Base-by-base conservation (phyloP, 2,888 invertebrate genomes). In the Stictocephala bisonia region DNA sequence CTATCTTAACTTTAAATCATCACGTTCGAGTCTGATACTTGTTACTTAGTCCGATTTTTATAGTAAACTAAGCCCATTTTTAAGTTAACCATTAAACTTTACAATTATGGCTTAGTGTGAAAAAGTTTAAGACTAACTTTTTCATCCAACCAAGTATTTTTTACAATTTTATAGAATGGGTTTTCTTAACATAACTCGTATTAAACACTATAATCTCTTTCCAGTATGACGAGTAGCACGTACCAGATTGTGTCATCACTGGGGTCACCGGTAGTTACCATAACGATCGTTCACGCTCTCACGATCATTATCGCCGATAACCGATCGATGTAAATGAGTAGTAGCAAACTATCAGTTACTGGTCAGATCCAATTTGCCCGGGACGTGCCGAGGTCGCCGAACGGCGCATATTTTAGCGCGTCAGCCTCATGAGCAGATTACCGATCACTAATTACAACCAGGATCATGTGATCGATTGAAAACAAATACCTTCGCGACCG, bases 281-380 rank as follows among this genome's bases (percentile, higher is more conserved):
- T 24, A 51, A 56, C 56, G 29, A 56, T 29, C 15, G 18, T 18
- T 35, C 35, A 22, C 35, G 35, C 60, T 60, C 60, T 60, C 60
- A 60, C 60, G 60, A 11, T 40, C 60, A 60, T 60, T 60, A 60
- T 60, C 56, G 50, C 11, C 53, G 60, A 60, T 60, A 60, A 60
- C 35, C 60, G 60, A 60, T 60, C 60, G 60, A 60, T 60, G 60
- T 60, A 60, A 60, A 60, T 60, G 60, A 60, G 60, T 60, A 40
- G 60, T 60, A 60, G 35, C 60, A 35, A 51, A 60, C 60, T 60
- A 60, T 60, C 60, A 60, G 60, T 60, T 60, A 60, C 60, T 40
- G 31, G 29, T 31, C 20, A 27, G 60, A 18, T 35, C 60, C 60
- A 60, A 60, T 60, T 40, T 60, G 60, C 40, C 60, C n/a, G 9